Evolutionary conservation across 2,113 vertebrate genomes (phyloP).

Genomic region (Anolis carolinensis): DNA sequence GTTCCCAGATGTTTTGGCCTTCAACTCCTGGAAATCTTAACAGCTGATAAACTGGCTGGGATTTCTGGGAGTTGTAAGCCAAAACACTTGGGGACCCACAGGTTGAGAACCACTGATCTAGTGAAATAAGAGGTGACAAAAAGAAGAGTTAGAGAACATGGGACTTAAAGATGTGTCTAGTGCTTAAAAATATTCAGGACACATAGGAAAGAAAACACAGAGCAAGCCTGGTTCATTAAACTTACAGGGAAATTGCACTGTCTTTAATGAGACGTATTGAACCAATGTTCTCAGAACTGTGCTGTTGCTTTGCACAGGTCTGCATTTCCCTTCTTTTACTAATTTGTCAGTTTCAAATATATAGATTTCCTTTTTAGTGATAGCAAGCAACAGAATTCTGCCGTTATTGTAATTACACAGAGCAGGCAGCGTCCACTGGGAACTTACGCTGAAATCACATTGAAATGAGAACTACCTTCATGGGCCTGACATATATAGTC

Average conservation of each 20-base stretch:
- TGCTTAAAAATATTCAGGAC: background rate
- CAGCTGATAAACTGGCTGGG: too few relatives aligned
- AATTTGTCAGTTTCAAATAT: conserved; percentile 12
- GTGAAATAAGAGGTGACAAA: background rate
- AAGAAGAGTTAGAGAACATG: background rate
- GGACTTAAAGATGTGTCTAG: background rate
- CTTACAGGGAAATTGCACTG: background rate
- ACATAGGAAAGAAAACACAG: background rate
- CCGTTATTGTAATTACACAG: background rate
- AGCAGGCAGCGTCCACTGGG: background rate
- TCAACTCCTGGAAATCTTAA: too few relatives aligned
- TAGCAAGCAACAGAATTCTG: conserved; percentile 14
- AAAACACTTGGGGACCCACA: too few relatives aligned
- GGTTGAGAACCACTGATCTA: too few relatives aligned
- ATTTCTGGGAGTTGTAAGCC: too few relatives aligned
- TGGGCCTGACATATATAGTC: background rate
- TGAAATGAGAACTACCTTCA: conserved; percentile 12
- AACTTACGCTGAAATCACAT: background rate
- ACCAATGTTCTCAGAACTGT: background rate
- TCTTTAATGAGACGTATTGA: background rate
- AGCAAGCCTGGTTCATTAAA: conserved; percentile 10
- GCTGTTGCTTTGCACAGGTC: background rate
- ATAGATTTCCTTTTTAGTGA: conserved; percentile 5
- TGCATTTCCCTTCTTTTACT: conserved; percentile 1
- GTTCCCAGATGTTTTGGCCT: too few relatives aligned